These are phyloP conservation scores for Aselliscus stoliczkanus DNA, from an alignment of 2,797 vertebrate genomes.

Conservation along the genomic window DNA sequence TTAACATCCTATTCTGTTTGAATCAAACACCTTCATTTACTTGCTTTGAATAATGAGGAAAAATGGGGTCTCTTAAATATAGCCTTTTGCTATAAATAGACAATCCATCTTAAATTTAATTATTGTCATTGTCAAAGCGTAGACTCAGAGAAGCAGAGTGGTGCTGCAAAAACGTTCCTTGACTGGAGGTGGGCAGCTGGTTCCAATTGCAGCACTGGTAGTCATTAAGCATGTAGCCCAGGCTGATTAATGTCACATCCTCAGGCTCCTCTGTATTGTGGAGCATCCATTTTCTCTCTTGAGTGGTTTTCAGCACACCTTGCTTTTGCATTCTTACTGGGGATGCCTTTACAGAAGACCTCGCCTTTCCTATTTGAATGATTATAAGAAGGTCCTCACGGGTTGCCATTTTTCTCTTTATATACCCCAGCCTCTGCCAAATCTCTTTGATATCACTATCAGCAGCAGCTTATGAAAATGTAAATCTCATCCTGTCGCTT, in stretches of 20 bases:
- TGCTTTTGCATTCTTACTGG: neutral
- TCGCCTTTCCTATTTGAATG: neutral
- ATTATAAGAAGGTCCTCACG: neutral
- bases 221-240: slow-evolving; percentile 18
- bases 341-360: neutral
- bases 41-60: slow-evolving; percentile 58
- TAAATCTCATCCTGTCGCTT: neutral
- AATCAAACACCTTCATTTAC: slow-evolving; percentile 52
- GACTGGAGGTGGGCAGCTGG: neutral
- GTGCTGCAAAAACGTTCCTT: neutral
- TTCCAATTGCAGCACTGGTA: neutral
- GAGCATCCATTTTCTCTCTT: neutral
- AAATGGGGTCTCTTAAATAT: slow-evolving; percentile 57
- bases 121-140: slow-evolving; percentile 51
- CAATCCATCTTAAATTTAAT: slow-evolving; percentile 59
- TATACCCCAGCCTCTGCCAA: neutral
- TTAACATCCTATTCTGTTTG: slow-evolving; percentile 48
- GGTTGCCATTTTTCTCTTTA: neutral
- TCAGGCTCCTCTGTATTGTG: neutral
- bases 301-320: neutral
- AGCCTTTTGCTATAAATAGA: slow-evolving; percentile 58
- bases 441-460: neutral
- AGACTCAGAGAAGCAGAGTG: neutral
- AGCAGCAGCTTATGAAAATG: neutral
- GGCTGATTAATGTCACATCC: slow-evolving; percentile 25